These are phyloP conservation scores for Kryptolebias ocellatus DNA, from an alignment of 2,797 vertebrate genomes.

Conservation along the genomic window DNA sequence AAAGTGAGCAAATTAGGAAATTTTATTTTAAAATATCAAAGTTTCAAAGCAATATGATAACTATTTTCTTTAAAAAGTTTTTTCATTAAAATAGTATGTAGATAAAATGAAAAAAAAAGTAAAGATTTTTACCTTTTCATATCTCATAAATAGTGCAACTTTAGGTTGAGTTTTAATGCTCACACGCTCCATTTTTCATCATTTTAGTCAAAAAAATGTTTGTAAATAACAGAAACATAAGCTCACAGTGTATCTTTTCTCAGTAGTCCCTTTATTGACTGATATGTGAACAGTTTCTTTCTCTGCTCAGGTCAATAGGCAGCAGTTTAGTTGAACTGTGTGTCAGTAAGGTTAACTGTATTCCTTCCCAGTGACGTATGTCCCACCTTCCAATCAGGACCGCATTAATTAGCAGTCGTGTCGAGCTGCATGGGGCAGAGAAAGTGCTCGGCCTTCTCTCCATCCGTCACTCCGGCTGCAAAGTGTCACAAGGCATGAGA, in stretches of 20 bases:
- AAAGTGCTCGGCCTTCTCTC: constrained; percentile 71
- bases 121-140: no score
- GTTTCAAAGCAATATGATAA: no score
- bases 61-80: no score
- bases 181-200: no score
- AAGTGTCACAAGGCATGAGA: constrained; percentile 31
- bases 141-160: no score
- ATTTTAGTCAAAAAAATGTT: no score
- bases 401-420: constrained; percentile 71
- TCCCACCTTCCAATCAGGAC: constrained; percentile 66
- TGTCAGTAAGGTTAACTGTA: constrained; percentile 72
- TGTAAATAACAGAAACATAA: not conserved
- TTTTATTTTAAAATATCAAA: no score
- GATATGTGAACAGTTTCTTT: constrained; percentile 17
- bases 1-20: no score
- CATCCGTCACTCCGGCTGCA: constrained; percentile 68
- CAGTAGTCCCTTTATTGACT: not conserved
- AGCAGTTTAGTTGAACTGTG: constrained; percentile 35
- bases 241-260: not conserved
- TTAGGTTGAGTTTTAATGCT: no score
- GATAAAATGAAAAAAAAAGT: no score
- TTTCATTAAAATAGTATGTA: no score
- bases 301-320: constrained; percentile 56
- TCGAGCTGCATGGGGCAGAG: constrained; percentile 64
- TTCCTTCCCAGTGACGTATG: constrained; percentile 55